Evolutionary conservation across 2,888 invertebrate species (phyloP).

Genomic region (Hirudinaria manillensis): DNA sequence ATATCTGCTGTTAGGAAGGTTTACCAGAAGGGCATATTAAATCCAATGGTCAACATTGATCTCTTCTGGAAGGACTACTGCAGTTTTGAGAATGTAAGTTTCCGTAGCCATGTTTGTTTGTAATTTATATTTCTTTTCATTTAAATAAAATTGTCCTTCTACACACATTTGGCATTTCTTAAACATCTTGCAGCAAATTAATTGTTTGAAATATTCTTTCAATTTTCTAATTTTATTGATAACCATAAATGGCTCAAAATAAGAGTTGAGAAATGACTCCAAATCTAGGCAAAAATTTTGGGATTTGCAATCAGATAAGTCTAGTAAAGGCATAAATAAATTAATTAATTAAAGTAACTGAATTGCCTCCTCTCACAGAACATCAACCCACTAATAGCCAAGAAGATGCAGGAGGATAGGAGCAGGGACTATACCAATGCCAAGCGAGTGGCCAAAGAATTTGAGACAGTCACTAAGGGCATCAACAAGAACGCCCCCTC

Average conservation of each 20-base stretch:
- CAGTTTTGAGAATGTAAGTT: constrained; percentile 69
- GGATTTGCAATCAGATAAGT: too few relatives aligned
- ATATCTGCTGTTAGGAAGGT: constrained; percentile 95
- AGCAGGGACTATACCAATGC: constrained; percentile 97
- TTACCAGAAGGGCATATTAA: constrained; percentile 89
- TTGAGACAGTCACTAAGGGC: constrained; percentile 86
- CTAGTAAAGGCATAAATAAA: too few relatives aligned
- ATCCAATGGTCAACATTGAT: constrained; percentile 94
- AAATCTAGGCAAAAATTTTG: too few relatives aligned
- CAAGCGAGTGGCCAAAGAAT: constrained; percentile 85
- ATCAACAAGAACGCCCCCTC: constrained; percentile 91
- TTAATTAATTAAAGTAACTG: too few relatives aligned
- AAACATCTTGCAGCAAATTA: too few relatives aligned
- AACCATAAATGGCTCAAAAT: too few relatives aligned
- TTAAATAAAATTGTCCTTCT: too few relatives aligned
- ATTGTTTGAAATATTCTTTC: too few relatives aligned
- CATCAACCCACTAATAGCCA: constrained; percentile 81
- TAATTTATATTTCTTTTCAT: neutral
- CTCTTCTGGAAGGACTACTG: constrained; percentile 91
- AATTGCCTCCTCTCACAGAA: constrained; percentile 45
- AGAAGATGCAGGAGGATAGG: constrained; percentile 90
- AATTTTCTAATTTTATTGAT: too few relatives aligned
- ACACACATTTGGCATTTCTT: too few relatives aligned
- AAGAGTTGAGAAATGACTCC: too few relatives aligned
- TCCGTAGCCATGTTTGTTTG: neutral